Evolutionary conservation across 2,888 invertebrate species (phyloP).

Genomic region (Polydrusus tereticollis): DNA sequence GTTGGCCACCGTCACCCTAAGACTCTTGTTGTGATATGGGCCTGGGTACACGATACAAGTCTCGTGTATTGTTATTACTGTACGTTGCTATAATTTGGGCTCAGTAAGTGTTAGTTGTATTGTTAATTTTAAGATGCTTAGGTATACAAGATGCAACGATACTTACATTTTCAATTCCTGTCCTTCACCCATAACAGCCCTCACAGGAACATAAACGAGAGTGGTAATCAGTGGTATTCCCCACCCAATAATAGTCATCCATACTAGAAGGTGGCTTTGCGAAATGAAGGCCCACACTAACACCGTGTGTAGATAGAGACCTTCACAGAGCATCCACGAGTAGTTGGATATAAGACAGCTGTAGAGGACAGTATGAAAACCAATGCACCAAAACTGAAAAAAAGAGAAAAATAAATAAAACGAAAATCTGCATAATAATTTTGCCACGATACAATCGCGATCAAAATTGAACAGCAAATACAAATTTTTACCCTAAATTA

Average conservation of each 20-base stretch:
- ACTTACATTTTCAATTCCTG: constrained; percentile 74
- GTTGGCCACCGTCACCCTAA: too few relatives aligned
- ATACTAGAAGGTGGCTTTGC: constrained; percentile 86
- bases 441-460: too few relatives aligned
- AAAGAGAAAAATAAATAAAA: background rate
- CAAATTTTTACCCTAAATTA: too few relatives aligned
- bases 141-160: background rate
- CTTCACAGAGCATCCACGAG: constrained; percentile 97
- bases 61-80: too few relatives aligned
- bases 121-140: too few relatives aligned
- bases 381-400: constrained; percentile 82
- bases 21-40: too few relatives aligned
- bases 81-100: too few relatives aligned
- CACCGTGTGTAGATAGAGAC: constrained; percentile 93
- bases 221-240: constrained; percentile 79
- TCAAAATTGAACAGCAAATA: too few relatives aligned
- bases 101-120: too few relatives aligned
- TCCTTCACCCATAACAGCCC: constrained; percentile 70
- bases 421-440: background rate
- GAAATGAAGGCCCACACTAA: constrained; percentile 92
- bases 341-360: constrained; percentile 93
- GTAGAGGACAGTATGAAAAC: constrained; percentile 85
- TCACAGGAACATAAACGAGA: constrained; percentile 76
- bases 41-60: too few relatives aligned
- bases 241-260: constrained; percentile 90